A percentile compares a stretch with the other conserved stretches of the same genome.
Evolutionary conservation across 2,888 invertebrate species (phyloP).

Genomic region (Dusona sp.): DNA sequence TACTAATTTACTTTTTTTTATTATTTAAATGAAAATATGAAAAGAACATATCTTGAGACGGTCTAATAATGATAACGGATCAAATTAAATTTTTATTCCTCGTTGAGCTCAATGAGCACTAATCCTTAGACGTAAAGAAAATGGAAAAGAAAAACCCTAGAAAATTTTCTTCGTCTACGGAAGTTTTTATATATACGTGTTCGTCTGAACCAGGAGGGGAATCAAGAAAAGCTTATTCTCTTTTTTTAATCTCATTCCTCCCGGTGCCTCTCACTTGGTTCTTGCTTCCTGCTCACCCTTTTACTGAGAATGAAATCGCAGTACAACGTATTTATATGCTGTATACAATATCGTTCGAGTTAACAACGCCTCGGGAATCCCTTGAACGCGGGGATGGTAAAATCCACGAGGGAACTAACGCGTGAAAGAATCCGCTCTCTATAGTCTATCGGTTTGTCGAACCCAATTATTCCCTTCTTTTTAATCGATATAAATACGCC

Average conservation of each 20-base stretch:
- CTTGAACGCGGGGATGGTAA: slow-evolving; percentile 57
- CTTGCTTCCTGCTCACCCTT: slow-evolving; percentile 29
- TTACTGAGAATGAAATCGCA: slow-evolving; percentile 39
- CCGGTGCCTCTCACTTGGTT: slow-evolving; percentile 5
- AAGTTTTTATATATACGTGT: slow-evolving; percentile 23
- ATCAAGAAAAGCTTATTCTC: slow-evolving; percentile 42
- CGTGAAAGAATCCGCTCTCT: slow-evolving; percentile 63
- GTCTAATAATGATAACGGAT: slow-evolving; percentile 56
- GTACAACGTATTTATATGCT: slow-evolving; percentile 30
- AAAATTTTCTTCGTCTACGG: slow-evolving; percentile 30
- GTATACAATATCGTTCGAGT: slow-evolving; percentile 45
- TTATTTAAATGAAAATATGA: slow-evolving; percentile 8
- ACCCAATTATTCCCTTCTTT: slow-evolving; percentile 53
- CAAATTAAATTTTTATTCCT: slow-evolving; percentile 65
- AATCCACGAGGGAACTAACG: slow-evolving; percentile 63
- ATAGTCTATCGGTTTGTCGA: slow-evolving; percentile 31
- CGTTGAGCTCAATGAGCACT: slow-evolving; percentile 40
- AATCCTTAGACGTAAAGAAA: slow-evolving; percentile 24
- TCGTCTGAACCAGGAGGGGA: slow-evolving; percentile 37
- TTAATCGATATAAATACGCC: slow-evolving; percentile 44
- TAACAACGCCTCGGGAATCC: slow-evolving; percentile 58
- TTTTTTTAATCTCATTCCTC: slow-evolving; percentile 12
- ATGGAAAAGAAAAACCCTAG: slow-evolving; percentile 18
- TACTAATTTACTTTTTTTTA: background rate
- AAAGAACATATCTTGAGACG: slow-evolving; percentile 44